phyloP scores from a whole-genome alignment of 1,140 invertebrate genomes.

The Drosophila nebulosa region DNA sequence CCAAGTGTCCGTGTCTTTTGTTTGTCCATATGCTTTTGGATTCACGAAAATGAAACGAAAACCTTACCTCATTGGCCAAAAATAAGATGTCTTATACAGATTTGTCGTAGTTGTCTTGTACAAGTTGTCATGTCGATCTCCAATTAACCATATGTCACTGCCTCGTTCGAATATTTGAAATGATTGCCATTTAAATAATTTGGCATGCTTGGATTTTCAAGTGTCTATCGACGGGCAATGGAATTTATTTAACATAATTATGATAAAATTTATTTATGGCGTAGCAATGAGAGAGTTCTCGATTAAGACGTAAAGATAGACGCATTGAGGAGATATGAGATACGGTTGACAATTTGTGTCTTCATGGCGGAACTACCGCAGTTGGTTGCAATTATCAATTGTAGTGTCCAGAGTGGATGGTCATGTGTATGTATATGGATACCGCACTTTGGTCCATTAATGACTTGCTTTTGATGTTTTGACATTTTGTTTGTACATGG shows the following conservation, averaged over 20 bases:
- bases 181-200: conserved; percentile 39
- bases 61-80: conserved; percentile 27
- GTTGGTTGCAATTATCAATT: conserved; percentile 7
- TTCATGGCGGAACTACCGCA: not conserved
- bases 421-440: conserved; percentile 9
- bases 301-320: no score
- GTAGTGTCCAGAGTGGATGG: not conserved
- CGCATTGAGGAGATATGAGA: no score
- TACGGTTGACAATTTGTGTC: not conserved
- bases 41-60: conserved; percentile 35
- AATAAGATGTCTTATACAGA: conserved; percentile 20
- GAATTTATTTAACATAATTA: not conserved
- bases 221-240: not conserved
- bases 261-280: no score
- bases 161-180: conserved; percentile 27
- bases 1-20: conserved; percentile 63
- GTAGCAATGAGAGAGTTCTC: no score
- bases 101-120: conserved; percentile 31
- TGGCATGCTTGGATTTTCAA: conserved; percentile 52
- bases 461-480: conserved; percentile 75
- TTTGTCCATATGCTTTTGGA: conserved; percentile 67
- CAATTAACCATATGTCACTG: conserved; percentile 45
- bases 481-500: conserved; percentile 60
- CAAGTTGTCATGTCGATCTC: conserved; percentile 36
- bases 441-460: conserved; percentile 61